Conservation (phyloP, 1,140 invertebrate species). For the Caligus rogercresseyi region DNA sequence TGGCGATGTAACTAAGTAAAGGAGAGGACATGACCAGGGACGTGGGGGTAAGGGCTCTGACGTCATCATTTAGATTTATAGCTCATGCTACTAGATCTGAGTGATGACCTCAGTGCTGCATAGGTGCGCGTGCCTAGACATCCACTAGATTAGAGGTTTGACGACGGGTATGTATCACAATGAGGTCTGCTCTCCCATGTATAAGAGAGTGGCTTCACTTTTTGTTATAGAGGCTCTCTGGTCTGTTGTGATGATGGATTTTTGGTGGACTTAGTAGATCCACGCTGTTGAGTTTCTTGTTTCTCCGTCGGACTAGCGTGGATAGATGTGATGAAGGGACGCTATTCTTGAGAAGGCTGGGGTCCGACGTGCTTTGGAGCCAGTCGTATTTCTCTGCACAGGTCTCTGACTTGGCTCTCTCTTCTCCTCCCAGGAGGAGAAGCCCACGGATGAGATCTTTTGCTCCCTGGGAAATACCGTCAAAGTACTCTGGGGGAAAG, state of each 20-base stretch:
- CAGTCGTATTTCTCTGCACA: no score
- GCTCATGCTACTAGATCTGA: no score
- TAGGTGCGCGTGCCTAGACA: no score
- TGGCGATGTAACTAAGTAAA: no score
- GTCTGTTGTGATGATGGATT: background rate
- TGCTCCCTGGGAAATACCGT: constrained; percentile 45
- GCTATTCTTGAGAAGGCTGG: background rate
- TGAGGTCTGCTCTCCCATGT: no score
- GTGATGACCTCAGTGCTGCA: no score
- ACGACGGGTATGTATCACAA: no score
- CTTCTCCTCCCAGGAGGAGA: constrained; percentile 39
- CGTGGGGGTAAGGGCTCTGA: no score
- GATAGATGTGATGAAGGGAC: background rate
- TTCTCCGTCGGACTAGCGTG: constrained; percentile 1
- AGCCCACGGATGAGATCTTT: constrained; percentile 45
- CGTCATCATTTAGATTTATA: no score
- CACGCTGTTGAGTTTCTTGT: constrained; percentile 8
- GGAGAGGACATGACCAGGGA: no score
- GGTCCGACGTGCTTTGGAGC: constrained; percentile 13
- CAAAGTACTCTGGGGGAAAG: constrained; percentile 61
- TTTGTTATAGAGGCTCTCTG: background rate
- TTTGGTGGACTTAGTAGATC: background rate
- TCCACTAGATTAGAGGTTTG: no score
- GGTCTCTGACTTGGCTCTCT: constrained; percentile 35
- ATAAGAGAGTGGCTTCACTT: no score